phyloP scores from a whole-genome alignment of 2,113 vertebrate genomes.

The Platichthys stellatus region DNA sequence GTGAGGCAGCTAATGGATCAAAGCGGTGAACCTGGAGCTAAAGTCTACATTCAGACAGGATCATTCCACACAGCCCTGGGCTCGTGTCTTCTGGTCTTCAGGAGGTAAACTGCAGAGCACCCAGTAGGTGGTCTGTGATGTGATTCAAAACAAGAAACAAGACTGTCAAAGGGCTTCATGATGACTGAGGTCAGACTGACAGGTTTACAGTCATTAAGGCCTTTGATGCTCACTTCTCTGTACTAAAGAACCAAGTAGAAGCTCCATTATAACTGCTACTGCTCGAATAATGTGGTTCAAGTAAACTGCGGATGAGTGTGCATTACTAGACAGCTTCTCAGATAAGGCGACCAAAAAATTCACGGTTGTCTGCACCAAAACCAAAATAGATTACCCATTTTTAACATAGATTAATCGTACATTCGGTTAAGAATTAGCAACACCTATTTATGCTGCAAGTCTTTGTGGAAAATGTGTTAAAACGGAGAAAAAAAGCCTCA shows the following conservation, averaged over 20 bases:
- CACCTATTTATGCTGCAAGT: neutral
- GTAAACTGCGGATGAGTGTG: neutral
- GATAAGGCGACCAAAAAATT: too few relatives aligned
- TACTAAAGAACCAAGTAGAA: neutral
- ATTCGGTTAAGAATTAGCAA: conserved; percentile 18
- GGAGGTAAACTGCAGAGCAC: conserved; percentile 33
- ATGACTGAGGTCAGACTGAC: conserved; percentile 22
- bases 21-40: conserved; percentile 34
- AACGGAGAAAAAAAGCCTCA: neutral
- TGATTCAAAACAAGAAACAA: conserved; percentile 8
- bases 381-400: too few relatives aligned
- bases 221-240: conserved; percentile 21
- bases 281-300: conserved; percentile 27
- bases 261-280: neutral
- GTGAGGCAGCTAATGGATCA: conserved; percentile 49
- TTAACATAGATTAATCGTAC: too few relatives aligned
- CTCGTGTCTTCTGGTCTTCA: conserved; percentile 14
- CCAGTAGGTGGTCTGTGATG: conserved; percentile 23
- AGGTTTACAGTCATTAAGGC: conserved; percentile 22
- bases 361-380: too few relatives aligned
- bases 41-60: conserved; percentile 32
- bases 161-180: conserved; percentile 13
- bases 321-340: too few relatives aligned
- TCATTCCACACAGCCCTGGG: conserved; percentile 22
- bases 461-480: neutral